These are phyloP conservation scores for Crotophaga sulcirostris DNA, from an alignment of 2,113 vertebrate species.

Conservation along the genomic window DNA sequence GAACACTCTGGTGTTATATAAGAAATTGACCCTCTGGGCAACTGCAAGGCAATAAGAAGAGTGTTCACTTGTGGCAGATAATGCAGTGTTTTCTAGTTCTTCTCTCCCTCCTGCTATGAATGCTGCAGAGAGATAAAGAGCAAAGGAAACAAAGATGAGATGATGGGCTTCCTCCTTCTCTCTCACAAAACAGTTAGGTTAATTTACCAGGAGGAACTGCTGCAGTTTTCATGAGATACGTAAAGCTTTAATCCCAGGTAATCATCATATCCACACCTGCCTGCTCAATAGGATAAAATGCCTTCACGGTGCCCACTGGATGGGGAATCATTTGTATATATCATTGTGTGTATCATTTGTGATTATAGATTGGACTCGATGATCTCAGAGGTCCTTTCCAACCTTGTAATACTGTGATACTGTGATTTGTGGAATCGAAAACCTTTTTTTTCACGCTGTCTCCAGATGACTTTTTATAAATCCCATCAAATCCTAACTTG, in stretches of 20 bases:
- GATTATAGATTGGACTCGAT: no score
- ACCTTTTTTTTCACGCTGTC: background rate
- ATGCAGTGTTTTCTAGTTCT: background rate
- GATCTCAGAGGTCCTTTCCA: no score
- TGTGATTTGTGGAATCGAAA: background rate
- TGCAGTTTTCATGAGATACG: background rate
- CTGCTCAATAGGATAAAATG: background rate
- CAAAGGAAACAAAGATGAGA: conserved; percentile 33
- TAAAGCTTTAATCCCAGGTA: background rate
- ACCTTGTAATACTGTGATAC: no score
- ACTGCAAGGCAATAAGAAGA: no score
- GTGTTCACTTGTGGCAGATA: background rate
- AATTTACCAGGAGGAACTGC: conserved; percentile 5
- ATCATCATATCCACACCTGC: background rate
- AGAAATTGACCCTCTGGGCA: background rate
- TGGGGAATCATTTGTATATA: background rate
- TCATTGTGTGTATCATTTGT: no score
- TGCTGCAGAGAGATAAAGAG: background rate
- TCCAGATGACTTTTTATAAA: conserved; percentile 40
- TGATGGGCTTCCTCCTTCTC: conserved; percentile 19
- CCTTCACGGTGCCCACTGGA: background rate
- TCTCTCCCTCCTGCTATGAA: background rate
- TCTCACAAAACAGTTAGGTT: background rate
- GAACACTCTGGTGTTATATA: background rate
- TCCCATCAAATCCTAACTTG: conserved; percentile 46